Evolutionary conservation across 2,113 vertebrate genomes (phyloP).

Genomic region (Sminthopsis crassicaudata): DNA sequence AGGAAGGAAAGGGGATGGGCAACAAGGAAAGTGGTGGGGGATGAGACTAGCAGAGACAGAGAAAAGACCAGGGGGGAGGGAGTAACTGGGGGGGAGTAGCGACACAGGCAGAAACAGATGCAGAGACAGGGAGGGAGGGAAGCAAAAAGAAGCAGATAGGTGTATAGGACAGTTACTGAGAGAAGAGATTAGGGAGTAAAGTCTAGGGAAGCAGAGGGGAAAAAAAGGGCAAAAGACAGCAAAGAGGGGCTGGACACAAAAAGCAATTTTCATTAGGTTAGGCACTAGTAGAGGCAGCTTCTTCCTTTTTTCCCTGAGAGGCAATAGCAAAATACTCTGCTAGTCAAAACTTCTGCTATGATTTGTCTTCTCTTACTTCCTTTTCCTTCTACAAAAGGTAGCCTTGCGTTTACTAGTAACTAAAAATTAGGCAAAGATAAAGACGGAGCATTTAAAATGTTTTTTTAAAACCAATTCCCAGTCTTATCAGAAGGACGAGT

Average conservation of each 20-base stretch:
- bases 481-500: background rate
- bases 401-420: constrained; percentile 33
- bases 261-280: background rate
- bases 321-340: background rate
- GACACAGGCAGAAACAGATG: background rate
- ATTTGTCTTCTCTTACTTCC: background rate
- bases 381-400: constrained; percentile 47
- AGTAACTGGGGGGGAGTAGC: background rate
- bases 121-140: background rate
- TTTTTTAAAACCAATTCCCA: background rate
- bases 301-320: background rate
- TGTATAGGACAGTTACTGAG: too few relatives aligned
- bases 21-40: background rate
- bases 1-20: background rate
- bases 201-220: background rate
- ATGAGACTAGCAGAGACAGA: background rate
- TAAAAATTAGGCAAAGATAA: background rate
- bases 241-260: background rate
- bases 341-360: background rate
- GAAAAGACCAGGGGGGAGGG: background rate
- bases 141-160: background rate
- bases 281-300: background rate
- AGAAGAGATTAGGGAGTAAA: background rate
- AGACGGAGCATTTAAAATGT: constrained; percentile 6
- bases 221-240: background rate